Conservation (phyloP, 2,888 invertebrate genomes). For the Aproaerema taeniolella region DNA sequence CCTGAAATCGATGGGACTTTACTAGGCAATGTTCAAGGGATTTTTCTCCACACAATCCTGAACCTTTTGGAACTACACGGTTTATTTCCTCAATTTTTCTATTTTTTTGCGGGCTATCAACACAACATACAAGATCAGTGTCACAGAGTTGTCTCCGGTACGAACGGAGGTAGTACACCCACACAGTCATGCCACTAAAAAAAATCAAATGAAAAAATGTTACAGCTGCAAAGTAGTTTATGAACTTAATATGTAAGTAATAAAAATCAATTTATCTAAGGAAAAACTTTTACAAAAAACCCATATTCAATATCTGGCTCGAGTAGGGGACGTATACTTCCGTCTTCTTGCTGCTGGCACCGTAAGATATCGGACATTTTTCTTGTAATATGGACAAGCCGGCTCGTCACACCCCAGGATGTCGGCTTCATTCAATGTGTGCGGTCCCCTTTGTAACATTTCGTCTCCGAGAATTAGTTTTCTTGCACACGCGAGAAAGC, state of each 20-base stretch:
- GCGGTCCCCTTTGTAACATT: conserved; percentile 36
- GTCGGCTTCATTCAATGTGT: conserved; percentile 45
- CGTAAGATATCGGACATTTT: conserved; percentile 56
- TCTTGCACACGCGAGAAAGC: conserved; percentile 54
- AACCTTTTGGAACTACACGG: too few relatives aligned
- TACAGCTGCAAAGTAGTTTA: not conserved
- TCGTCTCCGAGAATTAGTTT: conserved; percentile 57
- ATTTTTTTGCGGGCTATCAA: too few relatives aligned
- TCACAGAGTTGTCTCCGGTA: too few relatives aligned
- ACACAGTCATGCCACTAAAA: too few relatives aligned
- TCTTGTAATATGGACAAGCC: conserved; percentile 65
- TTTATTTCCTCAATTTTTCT: too few relatives aligned
- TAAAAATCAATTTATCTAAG: not conserved
- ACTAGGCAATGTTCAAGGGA: too few relatives aligned
- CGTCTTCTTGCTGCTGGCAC: conserved; percentile 50
- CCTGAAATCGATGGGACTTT: too few relatives aligned
- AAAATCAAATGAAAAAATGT: not conserved
- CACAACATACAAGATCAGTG: too few relatives aligned
- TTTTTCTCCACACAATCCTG: too few relatives aligned
- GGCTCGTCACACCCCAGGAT: conserved; percentile 65
- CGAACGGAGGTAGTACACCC: too few relatives aligned
- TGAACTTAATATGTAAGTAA: too few relatives aligned
- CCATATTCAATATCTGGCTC: conserved; percentile 26
- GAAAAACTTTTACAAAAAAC: conserved; percentile 1
- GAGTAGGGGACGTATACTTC: conserved; percentile 41